Percentiles rank a stretch among this genome's conserved stretches.
These are phyloP conservation scores for Chanos chanos DNA, from an alignment of 2,797 vertebrate species.

Conservation along the genomic window DNA sequence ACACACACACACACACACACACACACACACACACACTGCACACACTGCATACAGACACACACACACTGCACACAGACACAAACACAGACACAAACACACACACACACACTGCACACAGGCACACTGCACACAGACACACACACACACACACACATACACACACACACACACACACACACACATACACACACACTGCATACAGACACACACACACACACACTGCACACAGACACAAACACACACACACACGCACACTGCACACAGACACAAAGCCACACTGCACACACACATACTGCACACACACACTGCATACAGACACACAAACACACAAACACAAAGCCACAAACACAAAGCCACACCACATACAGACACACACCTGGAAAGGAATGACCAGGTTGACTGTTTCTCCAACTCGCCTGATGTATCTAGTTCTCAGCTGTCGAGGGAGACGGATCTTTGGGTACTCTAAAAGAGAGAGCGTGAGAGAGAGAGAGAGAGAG, in stretches of 20 bases:
- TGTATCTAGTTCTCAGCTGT: conserved; percentile 81
- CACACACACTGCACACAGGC: no score
- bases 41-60: no score
- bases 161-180: not conserved
- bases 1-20: not conserved
- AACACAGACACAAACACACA: not conserved
- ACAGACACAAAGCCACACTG: not conserved
- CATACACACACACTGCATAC: not conserved
- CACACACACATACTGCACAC: not conserved
- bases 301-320: not conserved
- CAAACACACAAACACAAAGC: not conserved
- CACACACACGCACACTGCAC: not conserved
- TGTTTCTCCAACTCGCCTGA: conserved; percentile 81
- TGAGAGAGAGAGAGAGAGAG: not conserved
- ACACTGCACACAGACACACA: conserved; percentile 1
- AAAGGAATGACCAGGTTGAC: conserved; percentile 88
- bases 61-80: no score
- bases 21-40: not conserved
- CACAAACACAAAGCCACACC: not conserved
- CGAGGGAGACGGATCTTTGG: conserved; percentile 90
- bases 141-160: not conserved
- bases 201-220: not conserved
- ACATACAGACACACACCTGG: conserved; percentile 69
- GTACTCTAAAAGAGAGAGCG: conserved; percentile 67
- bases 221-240: no score